Percentiles rank a stretch among this genome's conserved stretches.
phyloP scores from a whole-genome alignment of 2,113 vertebrate species.

The Corythaeola cristata region DNA sequence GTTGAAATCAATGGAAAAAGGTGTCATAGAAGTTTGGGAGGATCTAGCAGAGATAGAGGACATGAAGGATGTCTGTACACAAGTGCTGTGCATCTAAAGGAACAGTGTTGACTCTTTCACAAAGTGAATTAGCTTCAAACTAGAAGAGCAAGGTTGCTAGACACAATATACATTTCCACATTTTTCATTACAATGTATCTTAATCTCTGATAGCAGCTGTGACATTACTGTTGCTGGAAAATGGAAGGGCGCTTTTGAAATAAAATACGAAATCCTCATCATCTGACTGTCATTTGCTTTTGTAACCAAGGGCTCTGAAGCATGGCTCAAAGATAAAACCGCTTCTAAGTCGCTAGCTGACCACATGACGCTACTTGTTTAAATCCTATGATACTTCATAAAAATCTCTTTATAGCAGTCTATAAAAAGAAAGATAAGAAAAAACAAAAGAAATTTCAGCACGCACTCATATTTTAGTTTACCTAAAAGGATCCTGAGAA shows the following conservation, averaged over 20 bases:
- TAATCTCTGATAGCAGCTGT: neutral
- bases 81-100: neutral
- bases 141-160: neutral
- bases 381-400: neutral
- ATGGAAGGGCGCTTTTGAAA: neutral
- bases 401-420: neutral
- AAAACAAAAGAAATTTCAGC: neutral
- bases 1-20: neutral
- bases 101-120: neutral
- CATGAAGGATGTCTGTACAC: neutral
- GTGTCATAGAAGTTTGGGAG: neutral
- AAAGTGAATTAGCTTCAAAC: neutral
- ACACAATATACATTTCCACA: neutral
- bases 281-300: conserved; percentile 23
- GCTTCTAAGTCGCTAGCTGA: neutral
- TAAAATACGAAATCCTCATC: neutral
- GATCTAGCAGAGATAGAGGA: neutral
- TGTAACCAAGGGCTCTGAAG: neutral
- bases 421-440: neutral
- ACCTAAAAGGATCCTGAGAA: neutral
- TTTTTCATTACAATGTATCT: neutral
- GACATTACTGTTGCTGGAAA: neutral
- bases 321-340: neutral
- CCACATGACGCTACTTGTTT: neutral
- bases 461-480: neutral